Evolutionary conservation across 2,888 invertebrate genomes (phyloP), one percentile per base, ranked within the genome.

Genomic region (Melanophora roralis): DNA sequence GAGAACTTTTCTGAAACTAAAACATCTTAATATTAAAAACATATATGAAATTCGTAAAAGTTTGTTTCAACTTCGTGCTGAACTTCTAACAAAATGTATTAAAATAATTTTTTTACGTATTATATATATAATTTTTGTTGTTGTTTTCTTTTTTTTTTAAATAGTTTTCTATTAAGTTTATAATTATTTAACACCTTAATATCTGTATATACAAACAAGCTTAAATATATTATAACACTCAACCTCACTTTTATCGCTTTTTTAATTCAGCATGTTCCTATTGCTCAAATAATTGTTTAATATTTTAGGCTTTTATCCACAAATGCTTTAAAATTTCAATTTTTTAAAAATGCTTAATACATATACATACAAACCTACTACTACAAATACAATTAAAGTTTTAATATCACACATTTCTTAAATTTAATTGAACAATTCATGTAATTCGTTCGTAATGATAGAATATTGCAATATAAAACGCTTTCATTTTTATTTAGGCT

Each of bases 1-100:
- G 92, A 92, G 93, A 92, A 93, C 93, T 93, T 93, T 93, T 93
- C 93, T 93, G 93, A 93, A 93, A 93, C 92, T 90, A 90, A 91
- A 91, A 89, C 82, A 81, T 83, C 76, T 72, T 75, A 64, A 49
- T 38, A 49, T 23, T n/a, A 27, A 40, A 14, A 9, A 38, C 49
- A 38, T 16, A 53, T 2, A 38, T 9, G 23, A 34, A 49, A 11
- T 75, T 43, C n/a, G 6, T 1, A 60, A 60, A 40, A 59, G 32
- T 60, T 51, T 60, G 21, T 38, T 16, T 38, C 43, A 76, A 55
- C 38, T 49, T 40, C 34, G 32, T 23, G 53, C 60, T 47, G 45
- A 62, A 62, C 45, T 47, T 38, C 60, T 60, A 49, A 45, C 21
- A 60, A 43, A 40, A 12, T 40, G 11, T 40, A 7, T 45, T 8